A percentile compares a stretch with the other conserved stretches of the same genome.
phyloP scores from a whole-genome alignment of 2,113 vertebrate genomes.

The Climacteris rufus region DNA sequence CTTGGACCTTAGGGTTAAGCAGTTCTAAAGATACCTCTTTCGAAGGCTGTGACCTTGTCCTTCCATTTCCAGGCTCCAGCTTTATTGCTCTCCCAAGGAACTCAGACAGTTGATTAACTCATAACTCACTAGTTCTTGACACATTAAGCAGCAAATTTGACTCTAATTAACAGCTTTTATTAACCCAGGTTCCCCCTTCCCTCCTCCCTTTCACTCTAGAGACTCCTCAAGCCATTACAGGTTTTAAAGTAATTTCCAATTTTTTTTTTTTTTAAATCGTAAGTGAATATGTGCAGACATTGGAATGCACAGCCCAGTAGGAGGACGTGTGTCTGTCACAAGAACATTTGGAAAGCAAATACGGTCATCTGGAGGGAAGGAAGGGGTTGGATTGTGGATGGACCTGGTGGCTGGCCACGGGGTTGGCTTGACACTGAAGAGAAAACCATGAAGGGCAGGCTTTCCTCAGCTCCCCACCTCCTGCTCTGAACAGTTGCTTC shows the following conservation, averaged over 20 bases:
- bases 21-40: slow-evolving; percentile 29
- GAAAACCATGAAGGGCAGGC: not conserved
- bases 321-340: not conserved
- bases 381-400: not conserved
- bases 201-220: slow-evolving; percentile 39
- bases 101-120: slow-evolving; percentile 62
- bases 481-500: not conserved
- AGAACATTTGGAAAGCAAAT: not conserved
- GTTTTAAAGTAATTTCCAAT: slow-evolving; percentile 8
- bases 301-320: not conserved
- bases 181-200: slow-evolving; percentile 33
- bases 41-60: slow-evolving; percentile 31
- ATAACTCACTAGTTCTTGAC: slow-evolving; percentile 64
- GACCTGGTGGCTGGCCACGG: not conserved
- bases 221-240: not conserved
- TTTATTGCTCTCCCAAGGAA: slow-evolving; percentile 62
- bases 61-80: slow-evolving; percentile 28
- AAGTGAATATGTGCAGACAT: not conserved
- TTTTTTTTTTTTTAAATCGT: not conserved
- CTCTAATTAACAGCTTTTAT: slow-evolving; percentile 66
- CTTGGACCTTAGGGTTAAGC: not conserved
- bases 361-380: not conserved
- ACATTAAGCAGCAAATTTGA: slow-evolving; percentile 57
- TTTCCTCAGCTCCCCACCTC: not conserved
- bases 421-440: not conserved